A percentile compares a stretch with the other conserved stretches of the same genome.
phyloP scores from a whole-genome alignment of 2,797 vertebrate genomes.

The Chaetodon trifasciatus region DNA sequence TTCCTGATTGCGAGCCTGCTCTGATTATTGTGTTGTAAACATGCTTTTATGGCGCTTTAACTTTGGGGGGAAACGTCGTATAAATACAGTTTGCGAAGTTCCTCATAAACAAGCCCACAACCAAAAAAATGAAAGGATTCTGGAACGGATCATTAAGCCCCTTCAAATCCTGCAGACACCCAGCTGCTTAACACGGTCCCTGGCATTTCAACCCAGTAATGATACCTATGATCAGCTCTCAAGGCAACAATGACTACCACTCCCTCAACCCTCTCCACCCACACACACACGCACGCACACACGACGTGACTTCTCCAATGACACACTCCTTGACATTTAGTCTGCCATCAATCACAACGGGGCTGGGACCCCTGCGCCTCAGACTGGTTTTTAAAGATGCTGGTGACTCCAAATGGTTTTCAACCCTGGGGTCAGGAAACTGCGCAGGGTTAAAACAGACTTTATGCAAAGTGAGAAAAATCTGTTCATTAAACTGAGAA shows the following conservation, averaged over 20 bases:
- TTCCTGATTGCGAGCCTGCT: background rate
- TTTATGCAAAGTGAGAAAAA: slow-evolving; percentile 26
- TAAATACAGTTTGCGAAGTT: background rate
- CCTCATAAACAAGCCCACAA: background rate
- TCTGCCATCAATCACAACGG: slow-evolving; percentile 29
- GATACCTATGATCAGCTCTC: slow-evolving; percentile 40
- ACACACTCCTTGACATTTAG: slow-evolving; percentile 60
- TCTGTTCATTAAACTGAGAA: slow-evolving; percentile 28
- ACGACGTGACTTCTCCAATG: slow-evolving; percentile 12
- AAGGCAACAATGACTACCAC: slow-evolving; percentile 12
- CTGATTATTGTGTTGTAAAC: too few species aligned
- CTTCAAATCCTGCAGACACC: background rate
- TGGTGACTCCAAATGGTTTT: slow-evolving; percentile 2
- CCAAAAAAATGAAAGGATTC: background rate
- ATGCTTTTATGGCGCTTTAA: background rate
- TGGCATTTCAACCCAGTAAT: slow-evolving; percentile 35
- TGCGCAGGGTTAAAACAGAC: background rate
- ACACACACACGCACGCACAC: slow-evolving; percentile 10
- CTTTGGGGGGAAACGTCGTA: background rate
- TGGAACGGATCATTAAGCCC: background rate
- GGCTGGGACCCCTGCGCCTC: background rate
- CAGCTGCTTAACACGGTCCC: background rate
- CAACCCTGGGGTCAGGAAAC: background rate
- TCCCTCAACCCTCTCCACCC: slow-evolving; percentile 11
- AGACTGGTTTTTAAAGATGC: slow-evolving; percentile 5